Evolutionary conservation across 2,888 invertebrate genomes (phyloP).

Genomic region (Ellobium chinense): DNA sequence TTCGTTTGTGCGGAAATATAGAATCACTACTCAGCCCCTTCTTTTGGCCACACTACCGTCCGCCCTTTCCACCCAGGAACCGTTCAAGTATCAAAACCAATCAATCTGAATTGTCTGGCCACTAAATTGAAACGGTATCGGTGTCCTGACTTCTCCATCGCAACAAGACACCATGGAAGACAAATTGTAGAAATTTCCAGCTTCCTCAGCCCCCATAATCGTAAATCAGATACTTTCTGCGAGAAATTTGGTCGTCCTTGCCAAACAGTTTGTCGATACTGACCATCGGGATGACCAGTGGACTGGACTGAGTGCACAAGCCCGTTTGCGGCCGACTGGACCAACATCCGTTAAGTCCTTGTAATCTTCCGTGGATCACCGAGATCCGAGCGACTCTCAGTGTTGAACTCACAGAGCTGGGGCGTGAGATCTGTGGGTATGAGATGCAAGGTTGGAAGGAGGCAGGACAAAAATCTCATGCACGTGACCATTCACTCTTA

Average conservation of each 20-base stretch:
- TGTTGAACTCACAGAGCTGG: too few relatives aligned
- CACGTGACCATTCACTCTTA: too few relatives aligned
- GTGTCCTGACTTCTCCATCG: background rate
- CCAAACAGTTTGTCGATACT: slow-evolving; percentile 12
- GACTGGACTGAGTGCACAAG: background rate
- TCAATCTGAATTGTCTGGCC: slow-evolving; percentile 24
- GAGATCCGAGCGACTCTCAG: too few relatives aligned
- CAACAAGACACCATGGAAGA: slow-evolving; percentile 34
- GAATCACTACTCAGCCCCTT: too few relatives aligned
- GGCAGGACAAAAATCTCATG: too few relatives aligned
- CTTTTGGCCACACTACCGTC: too few relatives aligned
- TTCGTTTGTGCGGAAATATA: too few relatives aligned
- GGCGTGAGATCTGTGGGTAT: too few relatives aligned
- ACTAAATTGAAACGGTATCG: slow-evolving; percentile 19
- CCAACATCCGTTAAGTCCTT: slow-evolving; percentile 37
- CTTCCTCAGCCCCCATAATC: slow-evolving; percentile 21
- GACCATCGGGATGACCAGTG: slow-evolving; percentile 36
- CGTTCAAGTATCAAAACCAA: background rate
- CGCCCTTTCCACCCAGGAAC: too few relatives aligned
- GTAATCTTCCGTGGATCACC: slow-evolving; percentile 26
- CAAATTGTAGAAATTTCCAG: slow-evolving; percentile 23
- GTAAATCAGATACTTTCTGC: slow-evolving; percentile 20
- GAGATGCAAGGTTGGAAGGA: too few relatives aligned
- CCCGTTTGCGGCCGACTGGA: slow-evolving; percentile 21
- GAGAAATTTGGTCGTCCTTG: background rate